phyloP scores from a whole-genome alignment of 2,113 vertebrate genomes.

The Forbesichthys agassizii region DNA sequence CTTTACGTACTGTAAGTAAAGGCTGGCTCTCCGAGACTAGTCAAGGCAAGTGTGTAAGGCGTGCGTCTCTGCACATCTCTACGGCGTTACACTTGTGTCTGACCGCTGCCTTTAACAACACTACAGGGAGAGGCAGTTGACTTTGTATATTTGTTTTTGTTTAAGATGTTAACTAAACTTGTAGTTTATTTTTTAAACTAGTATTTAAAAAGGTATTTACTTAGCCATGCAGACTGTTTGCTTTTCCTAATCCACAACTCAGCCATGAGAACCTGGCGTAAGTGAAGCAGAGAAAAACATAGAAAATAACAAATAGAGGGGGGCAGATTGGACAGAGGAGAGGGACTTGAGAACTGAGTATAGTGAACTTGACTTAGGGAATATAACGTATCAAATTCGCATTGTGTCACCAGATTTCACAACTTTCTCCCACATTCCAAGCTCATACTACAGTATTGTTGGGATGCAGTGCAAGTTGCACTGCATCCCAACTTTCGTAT shows the following conservation, averaged over 20 bases:
- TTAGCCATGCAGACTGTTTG: conserved; percentile 26
- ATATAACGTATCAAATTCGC: background rate
- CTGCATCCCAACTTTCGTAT: no score
- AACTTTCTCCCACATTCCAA: conserved; percentile 38
- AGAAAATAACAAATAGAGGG: conserved; percentile 15
- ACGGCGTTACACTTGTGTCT: conserved; percentile 51
- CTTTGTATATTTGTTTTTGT: conserved; percentile 29
- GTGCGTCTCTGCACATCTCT: conserved; percentile 40
- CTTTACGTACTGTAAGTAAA: no score
- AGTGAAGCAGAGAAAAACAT: background rate
- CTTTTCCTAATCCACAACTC: no score
- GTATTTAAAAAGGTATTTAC: no score
- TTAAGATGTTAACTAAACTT: no score
- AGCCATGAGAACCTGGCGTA: conserved; percentile 28
- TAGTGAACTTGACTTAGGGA: background rate
- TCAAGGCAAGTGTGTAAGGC: no score
- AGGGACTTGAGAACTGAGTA: background rate
- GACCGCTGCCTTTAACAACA: conserved; percentile 43
- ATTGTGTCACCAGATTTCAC: conserved; percentile 37
- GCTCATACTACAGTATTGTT: conserved; percentile 5
- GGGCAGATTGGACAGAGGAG: conserved; percentile 13
- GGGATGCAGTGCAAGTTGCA: no score
- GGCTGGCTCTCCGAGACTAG: no score
- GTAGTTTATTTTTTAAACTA: no score
- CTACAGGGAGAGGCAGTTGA: conserved; percentile 57